phyloP scores from a whole-genome alignment of 2,888 invertebrate genomes.

The Empis livida region DNA sequence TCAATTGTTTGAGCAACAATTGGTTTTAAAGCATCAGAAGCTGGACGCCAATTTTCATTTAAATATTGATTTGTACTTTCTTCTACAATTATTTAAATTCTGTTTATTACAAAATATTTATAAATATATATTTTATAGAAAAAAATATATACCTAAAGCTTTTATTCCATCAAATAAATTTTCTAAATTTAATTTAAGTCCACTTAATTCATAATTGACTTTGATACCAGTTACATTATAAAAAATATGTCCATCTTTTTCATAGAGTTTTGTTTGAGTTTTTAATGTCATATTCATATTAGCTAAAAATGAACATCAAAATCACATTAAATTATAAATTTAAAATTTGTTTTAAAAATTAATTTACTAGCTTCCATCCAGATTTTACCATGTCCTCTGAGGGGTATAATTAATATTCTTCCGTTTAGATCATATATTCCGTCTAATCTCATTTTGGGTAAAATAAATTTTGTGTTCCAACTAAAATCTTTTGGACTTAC shows the following conservation, averaged over 20 bases:
- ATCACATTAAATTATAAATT: not conserved
- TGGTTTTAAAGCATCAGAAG: constrained; percentile 50
- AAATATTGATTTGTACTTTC: constrained; percentile 53
- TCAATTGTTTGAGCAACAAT: constrained; percentile 52
- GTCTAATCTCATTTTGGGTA: constrained; percentile 52
- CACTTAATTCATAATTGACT: constrained; percentile 50
- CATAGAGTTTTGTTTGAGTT: constrained; percentile 47
- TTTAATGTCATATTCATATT: constrained; percentile 49
- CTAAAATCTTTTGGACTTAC: constrained; percentile 52
- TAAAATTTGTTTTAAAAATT: not conserved
- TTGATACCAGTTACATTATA: constrained; percentile 51
- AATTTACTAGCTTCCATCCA: constrained; percentile 56
- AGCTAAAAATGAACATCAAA: constrained; percentile 29
- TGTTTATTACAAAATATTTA: not conserved
- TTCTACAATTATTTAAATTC: constrained; percentile 36
- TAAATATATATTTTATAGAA: too few relatives aligned
- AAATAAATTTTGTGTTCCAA: constrained; percentile 47
- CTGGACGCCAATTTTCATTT: constrained; percentile 56
- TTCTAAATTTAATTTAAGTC: constrained; percentile 47
- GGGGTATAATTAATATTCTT: constrained; percentile 51
- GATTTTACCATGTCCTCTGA: constrained; percentile 49
- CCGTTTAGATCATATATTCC: constrained; percentile 53
- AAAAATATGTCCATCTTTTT: constrained; percentile 47
- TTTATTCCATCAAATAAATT: constrained; percentile 41
- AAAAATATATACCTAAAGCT: constrained; percentile 12